Conservation (phyloP, 2,888 invertebrate genomes). For the Ormyrus labotus region DNA sequence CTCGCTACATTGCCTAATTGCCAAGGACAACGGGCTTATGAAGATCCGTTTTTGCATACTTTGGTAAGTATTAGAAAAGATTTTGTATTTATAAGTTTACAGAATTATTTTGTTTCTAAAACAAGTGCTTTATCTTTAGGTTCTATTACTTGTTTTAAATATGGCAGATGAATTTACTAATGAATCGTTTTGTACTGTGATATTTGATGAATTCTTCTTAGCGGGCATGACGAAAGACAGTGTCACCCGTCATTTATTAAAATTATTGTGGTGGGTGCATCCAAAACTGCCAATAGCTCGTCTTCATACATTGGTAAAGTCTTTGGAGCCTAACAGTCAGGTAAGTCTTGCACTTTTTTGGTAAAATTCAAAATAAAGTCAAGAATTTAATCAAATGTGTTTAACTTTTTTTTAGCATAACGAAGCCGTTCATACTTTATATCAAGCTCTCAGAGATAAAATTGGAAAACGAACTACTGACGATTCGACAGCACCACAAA, state of each 20-base stretch:
- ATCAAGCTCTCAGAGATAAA: conserved; percentile 87
- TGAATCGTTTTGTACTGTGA: conserved; percentile 95
- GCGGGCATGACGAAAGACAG: conserved; percentile 93
- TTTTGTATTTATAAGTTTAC: no score
- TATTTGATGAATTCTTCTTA: conserved; percentile 97
- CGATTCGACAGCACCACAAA: conserved; percentile 79
- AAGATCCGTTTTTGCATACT: conserved; percentile 96
- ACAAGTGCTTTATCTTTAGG: conserved; percentile 70
- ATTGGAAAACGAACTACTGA: conserved; percentile 80
- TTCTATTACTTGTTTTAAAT: conserved; percentile 86
- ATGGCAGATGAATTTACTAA: conserved; percentile 95
- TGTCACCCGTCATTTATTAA: conserved; percentile 92
- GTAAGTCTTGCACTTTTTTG: conserved; percentile 62
- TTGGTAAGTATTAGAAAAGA: conserved; percentile 78
- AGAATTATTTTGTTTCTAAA: not conserved
- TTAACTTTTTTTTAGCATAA: conserved; percentile 79
- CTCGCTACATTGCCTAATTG: conserved; percentile 93
- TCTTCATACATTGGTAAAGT: conserved; percentile 88
- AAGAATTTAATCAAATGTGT: not conserved
- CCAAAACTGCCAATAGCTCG: conserved; percentile 88
- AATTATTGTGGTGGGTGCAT: conserved; percentile 93
- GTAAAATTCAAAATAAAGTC: no score
- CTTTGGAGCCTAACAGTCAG: conserved; percentile 81
- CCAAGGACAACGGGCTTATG: conserved; percentile 94
- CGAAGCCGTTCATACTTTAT: conserved; percentile 88